Percentiles rank a stretch among this genome's conserved stretches.
phyloP scores from a whole-genome alignment of 2,888 invertebrate genomes.

The Sphaeridia pumilis region DNA sequence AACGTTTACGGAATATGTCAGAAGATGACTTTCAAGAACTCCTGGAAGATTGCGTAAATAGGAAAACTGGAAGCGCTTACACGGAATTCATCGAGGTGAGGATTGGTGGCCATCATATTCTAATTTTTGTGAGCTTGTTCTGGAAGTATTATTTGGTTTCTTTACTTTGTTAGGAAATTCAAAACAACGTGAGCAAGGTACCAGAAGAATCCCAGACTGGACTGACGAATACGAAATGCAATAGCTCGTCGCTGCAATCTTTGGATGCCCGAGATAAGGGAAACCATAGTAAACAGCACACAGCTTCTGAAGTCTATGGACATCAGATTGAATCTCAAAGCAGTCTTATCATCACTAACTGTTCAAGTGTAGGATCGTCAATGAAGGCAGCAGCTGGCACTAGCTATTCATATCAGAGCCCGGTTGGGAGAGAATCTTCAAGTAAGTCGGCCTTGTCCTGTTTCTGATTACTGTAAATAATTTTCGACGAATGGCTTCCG shows the following conservation, averaged over 20 bases:
- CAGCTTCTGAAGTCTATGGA: not conserved
- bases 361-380: not conserved
- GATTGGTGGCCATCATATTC: not conserved
- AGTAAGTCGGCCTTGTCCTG: too few species aligned
- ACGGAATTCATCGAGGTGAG: slow-evolving; percentile 24
- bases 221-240: slow-evolving; percentile 13
- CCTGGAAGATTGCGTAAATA: slow-evolving; percentile 23
- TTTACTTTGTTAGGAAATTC: slow-evolving; percentile 4
- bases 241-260: slow-evolving; percentile 19
- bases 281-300: slow-evolving; percentile 4
- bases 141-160: not conserved
- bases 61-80: slow-evolving; percentile 16
- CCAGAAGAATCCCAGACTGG: slow-evolving; percentile 18
- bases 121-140: slow-evolving; percentile 2
- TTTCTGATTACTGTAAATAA: slow-evolving; percentile 1
- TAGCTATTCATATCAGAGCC: not conserved
- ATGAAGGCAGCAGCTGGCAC: not conserved
- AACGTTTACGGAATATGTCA: too few species aligned
- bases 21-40: slow-evolving; percentile 31
- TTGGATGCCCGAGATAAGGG: slow-evolving; percentile 12
- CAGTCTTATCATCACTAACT: not conserved
- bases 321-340: slow-evolving; percentile 2
- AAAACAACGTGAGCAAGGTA: slow-evolving; percentile 6
- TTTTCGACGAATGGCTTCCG: too few species aligned
- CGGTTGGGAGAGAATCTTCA: not conserved